Evolutionary conservation across 2,113 vertebrate species (phyloP).

Genomic region (Dicaeum eximium): DNA sequence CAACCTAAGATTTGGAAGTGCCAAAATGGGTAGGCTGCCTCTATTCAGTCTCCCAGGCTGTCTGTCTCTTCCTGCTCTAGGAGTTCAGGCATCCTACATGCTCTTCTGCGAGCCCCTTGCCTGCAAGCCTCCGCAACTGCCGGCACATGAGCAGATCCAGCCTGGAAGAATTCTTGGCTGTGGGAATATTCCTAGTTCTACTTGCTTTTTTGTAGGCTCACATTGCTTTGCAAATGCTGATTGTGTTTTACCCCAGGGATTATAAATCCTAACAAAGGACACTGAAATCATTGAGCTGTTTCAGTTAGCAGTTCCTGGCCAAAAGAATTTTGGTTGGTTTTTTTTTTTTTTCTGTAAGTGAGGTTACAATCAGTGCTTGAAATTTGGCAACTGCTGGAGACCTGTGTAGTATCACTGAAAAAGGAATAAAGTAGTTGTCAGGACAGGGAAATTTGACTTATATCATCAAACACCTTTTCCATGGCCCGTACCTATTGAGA

Average conservation of each 20-base stretch:
- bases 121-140: not conserved
- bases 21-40: not conserved
- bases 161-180: not conserved
- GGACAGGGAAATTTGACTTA: not conserved
- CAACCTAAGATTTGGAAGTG: not conserved
- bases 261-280: not conserved
- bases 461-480: not conserved
- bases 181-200: not conserved
- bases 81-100: not conserved
- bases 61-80: not conserved
- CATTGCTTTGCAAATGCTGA: not conserved
- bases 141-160: not conserved
- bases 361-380: not conserved
- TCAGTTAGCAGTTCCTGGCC: not conserved
- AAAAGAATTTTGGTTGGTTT: not conserved
- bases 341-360: not conserved
- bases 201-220: not conserved
- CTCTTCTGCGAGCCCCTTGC: not conserved
- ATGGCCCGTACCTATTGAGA: not conserved
- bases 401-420: constrained; percentile 6
- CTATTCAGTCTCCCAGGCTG: not conserved
- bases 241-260: constrained; percentile 10
- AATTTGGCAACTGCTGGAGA: constrained; percentile 4
- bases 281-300: not conserved
- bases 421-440: not conserved